Conservation (phyloP, 1,140 invertebrate genomes). For the Drepana arcuata region DNA sequence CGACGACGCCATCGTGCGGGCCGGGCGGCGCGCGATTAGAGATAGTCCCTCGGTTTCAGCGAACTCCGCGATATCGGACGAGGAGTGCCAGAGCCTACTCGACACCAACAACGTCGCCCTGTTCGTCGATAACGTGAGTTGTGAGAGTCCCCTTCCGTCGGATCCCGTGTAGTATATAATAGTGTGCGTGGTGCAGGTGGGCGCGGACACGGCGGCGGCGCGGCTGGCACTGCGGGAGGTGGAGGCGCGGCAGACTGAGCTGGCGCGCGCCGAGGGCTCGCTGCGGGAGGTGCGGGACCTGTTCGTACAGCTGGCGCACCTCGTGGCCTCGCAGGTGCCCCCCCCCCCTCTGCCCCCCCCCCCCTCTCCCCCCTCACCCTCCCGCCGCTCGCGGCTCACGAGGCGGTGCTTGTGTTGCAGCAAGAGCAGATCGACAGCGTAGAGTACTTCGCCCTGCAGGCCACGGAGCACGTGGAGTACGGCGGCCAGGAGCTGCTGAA, state of each 20-base stretch:
- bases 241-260: slow-evolving; percentile 86
- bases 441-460: slow-evolving; percentile 80
- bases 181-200: slow-evolving; percentile 74
- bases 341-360: not conserved
- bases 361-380: not conserved
- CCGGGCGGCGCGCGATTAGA: too few relatives aligned
- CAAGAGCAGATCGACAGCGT: slow-evolving; percentile 81
- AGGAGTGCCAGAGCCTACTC: slow-evolving; percentile 71
- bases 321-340: slow-evolving; percentile 80
- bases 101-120: slow-evolving; percentile 71
- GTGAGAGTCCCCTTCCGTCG: not conserved
- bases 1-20: too few relatives aligned
- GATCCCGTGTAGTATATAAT: not conserved
- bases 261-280: slow-evolving; percentile 87
- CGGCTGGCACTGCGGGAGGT: slow-evolving; percentile 86
- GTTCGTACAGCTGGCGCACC: slow-evolving; percentile 85
- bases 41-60: slow-evolving; percentile 49
- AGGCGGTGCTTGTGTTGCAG: slow-evolving; percentile 49
- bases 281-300: slow-evolving; percentile 87
- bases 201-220: slow-evolving; percentile 86
- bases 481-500: slow-evolving; percentile 69
- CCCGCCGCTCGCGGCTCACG: too few relatives aligned
- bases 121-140: slow-evolving; percentile 77
- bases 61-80: slow-evolving; percentile 69
- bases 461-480: slow-evolving; percentile 75